These are phyloP conservation scores for Eolophus roseicapilla DNA, from an alignment of 2,113 vertebrate species.

Conservation along the genomic window DNA sequence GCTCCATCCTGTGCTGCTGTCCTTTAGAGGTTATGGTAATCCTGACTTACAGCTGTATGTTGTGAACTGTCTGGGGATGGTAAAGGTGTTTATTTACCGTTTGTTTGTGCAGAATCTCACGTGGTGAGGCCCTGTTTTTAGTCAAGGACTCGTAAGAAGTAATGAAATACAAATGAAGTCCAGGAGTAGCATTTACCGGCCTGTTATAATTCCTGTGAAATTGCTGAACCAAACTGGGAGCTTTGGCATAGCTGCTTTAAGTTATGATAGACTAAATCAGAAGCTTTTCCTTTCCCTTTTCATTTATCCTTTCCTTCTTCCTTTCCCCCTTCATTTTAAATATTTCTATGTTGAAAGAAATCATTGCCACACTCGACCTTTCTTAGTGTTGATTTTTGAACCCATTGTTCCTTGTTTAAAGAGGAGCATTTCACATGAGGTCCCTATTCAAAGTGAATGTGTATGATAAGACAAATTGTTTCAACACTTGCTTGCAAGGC, in stretches of 20 bases:
- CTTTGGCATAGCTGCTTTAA: slow-evolving; percentile 41
- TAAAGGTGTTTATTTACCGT: background rate
- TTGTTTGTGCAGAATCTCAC: background rate
- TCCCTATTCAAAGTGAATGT: slow-evolving; percentile 14
- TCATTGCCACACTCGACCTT: background rate
- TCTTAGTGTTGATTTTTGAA: background rate
- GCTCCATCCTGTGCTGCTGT: background rate
- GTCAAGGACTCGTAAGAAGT: background rate
- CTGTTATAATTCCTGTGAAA: slow-evolving; percentile 52
- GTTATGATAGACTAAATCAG: slow-evolving; percentile 27
- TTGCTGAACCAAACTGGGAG: slow-evolving; percentile 16
- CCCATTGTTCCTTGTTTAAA: slow-evolving; percentile 21
- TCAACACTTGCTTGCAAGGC: slow-evolving; percentile 39
- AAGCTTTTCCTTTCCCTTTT: slow-evolving; percentile 32
- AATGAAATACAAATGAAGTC: slow-evolving; percentile 11
- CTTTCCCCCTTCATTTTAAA: background rate
- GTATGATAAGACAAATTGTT: slow-evolving; percentile 36
- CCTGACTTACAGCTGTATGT: background rate
- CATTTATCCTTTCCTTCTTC: background rate
- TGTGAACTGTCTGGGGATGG: background rate
- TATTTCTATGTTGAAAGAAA: slow-evolving; percentile 6
- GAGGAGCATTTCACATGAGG: slow-evolving; percentile 17
- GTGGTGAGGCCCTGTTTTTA: background rate
- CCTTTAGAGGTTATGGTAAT: background rate
- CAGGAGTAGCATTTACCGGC: background rate